Conservation (phyloP, 1,140 invertebrate genomes). For the Steinernema khuongi region DNA sequence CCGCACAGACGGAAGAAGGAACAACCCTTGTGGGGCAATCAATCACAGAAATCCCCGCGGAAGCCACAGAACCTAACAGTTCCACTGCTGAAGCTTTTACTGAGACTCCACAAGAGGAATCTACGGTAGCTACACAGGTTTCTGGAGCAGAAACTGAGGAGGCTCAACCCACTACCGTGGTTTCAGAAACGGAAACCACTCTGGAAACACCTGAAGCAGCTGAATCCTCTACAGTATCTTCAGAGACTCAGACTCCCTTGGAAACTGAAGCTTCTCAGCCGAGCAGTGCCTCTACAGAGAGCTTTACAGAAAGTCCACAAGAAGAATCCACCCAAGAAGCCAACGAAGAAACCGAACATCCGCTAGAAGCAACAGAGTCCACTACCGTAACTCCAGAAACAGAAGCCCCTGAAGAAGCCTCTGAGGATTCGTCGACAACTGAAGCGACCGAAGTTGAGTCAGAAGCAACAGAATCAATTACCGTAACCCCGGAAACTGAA, state of each 20-base stretch:
- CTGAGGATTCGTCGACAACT: not conserved
- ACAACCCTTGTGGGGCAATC: too few relatives aligned
- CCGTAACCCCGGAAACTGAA: not conserved
- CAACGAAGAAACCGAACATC: not conserved
- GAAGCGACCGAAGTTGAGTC: not conserved
- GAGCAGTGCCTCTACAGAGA: too few relatives aligned
- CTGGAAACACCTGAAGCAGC: not conserved
- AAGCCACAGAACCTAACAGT: not conserved
- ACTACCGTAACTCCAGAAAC: too few relatives aligned
- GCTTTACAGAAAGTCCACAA: too few relatives aligned
- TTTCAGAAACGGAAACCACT: not conserved
- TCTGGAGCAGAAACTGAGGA: too few relatives aligned
- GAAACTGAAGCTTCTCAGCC: too few relatives aligned
- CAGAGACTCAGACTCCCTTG: too few relatives aligned
- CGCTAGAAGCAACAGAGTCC: too few relatives aligned
- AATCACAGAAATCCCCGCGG: not conserved
- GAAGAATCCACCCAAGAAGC: not conserved
- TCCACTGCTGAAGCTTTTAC: not conserved
- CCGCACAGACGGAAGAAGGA: too few relatives aligned
- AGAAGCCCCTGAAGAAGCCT: conserved; percentile 1
- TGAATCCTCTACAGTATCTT: not conserved
- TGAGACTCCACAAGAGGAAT: not conserved
- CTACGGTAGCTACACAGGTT: not conserved
- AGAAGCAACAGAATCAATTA: too few relatives aligned
- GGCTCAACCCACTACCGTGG: not conserved